Conservation (phyloP, 2,888 invertebrate genomes). For the Pachymerium ferrugineum region DNA sequence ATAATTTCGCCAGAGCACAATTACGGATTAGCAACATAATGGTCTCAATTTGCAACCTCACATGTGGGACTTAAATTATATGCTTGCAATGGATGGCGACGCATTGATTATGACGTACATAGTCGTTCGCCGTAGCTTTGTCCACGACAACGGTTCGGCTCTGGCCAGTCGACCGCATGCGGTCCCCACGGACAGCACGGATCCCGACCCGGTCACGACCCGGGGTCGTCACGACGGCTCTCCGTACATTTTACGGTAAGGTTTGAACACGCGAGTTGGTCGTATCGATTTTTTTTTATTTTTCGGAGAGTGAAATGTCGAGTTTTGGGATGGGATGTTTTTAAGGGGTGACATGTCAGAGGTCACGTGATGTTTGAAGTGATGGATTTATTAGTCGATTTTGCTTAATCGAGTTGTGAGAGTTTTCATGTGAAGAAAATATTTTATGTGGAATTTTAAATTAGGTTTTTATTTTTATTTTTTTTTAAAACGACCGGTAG, state of each 20-base stretch:
- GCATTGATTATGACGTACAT: slow-evolving; percentile 9
- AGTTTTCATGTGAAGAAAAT: too few relatives aligned
- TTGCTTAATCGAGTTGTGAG: too few relatives aligned
- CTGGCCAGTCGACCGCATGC: not conserved
- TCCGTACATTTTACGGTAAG: not conserved
- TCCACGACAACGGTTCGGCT: slow-evolving; percentile 7
- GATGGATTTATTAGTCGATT: too few relatives aligned
- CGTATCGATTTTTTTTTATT: not conserved
- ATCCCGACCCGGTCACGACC: not conserved
- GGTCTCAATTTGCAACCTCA: slow-evolving; percentile 13
- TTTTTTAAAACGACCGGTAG: too few relatives aligned
- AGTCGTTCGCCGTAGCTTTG: not conserved
- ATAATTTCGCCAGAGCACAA: slow-evolving; percentile 7
- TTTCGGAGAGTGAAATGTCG: too few relatives aligned
- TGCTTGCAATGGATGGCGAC: slow-evolving; percentile 3
- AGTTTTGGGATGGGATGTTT: too few relatives aligned
- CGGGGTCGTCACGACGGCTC: slow-evolving; percentile 5
- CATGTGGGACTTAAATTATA: slow-evolving; percentile 13
- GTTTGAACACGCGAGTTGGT: not conserved
- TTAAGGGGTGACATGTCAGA: too few relatives aligned
- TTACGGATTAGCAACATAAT: slow-evolving; percentile 13
- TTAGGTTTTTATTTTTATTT: too few relatives aligned
- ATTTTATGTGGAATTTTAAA: too few relatives aligned
- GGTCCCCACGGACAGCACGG: not conserved
- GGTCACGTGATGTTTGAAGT: too few relatives aligned